Conservation (phyloP, 2,113 vertebrate genomes). For the Girardinichthys multiradiatus region DNA sequence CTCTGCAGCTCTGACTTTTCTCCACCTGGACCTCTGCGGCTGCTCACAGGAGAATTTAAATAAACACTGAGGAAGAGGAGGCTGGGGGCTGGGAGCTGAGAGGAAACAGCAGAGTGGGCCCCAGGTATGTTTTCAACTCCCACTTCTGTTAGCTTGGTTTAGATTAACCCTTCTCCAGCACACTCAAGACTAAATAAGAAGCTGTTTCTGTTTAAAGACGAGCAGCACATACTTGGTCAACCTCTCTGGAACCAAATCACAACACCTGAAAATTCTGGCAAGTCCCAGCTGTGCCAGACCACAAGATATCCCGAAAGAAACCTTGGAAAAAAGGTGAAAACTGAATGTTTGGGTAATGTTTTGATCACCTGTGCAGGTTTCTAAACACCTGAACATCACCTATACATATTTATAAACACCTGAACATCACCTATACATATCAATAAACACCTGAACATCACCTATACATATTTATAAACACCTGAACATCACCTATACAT, state of each 20-base stretch:
- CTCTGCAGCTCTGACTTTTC: background rate
- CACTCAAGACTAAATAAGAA: slow-evolving; percentile 56
- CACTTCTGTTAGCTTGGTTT: slow-evolving; percentile 23
- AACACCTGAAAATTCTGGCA: slow-evolving; percentile 7
- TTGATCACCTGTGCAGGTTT: background rate
- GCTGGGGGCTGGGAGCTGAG: slow-evolving; percentile 15
- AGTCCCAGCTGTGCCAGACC: background rate
- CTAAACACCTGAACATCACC: background rate
- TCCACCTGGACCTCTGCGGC: slow-evolving; percentile 6
- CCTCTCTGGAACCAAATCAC: slow-evolving; percentile 4
- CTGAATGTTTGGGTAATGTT: background rate
- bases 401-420: too few species aligned
- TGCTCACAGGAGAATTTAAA: slow-evolving; percentile 33
- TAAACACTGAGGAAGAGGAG: slow-evolving; percentile 35
- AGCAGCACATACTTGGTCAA: slow-evolving; percentile 11
- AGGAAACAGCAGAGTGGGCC: slow-evolving; percentile 16
- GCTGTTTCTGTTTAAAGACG: slow-evolving; percentile 27
- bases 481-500: background rate
- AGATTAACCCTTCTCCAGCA: slow-evolving; percentile 35
- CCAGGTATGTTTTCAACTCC: slow-evolving; percentile 45
- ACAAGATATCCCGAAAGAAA: background rate
- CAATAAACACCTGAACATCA: background rate
- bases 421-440: too few species aligned
- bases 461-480: too few species aligned
- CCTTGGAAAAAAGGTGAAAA: background rate